Conservation (phyloP, 2,888 invertebrate species). For the Craniophora ligustri region DNA sequence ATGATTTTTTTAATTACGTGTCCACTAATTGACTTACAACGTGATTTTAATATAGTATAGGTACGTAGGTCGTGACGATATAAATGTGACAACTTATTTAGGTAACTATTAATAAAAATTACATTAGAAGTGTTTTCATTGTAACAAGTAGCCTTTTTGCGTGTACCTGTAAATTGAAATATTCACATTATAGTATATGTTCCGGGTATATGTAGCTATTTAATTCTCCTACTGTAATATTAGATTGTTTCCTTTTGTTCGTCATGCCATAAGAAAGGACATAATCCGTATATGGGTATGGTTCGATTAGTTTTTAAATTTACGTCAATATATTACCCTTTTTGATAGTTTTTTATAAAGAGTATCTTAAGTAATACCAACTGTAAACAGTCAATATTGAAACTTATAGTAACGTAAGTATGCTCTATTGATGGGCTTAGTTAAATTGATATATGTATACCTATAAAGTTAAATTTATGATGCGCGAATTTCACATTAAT, state of each 20-base stretch:
- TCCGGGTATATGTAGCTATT: background rate
- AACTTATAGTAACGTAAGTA: too few species aligned
- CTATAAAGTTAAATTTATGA: too few species aligned
- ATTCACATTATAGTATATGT: constrained; percentile 5
- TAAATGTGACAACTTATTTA: constrained; percentile 38
- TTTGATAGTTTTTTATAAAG: too few species aligned
- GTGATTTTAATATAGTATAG: constrained; percentile 13
- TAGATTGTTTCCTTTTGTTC: too few species aligned
- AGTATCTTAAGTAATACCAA: constrained; percentile 17
- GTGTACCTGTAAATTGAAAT: constrained; percentile 13
- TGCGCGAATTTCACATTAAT: too few species aligned
- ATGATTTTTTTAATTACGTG: constrained; percentile 18
- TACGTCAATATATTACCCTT: too few species aligned
- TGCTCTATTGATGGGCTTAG: too few species aligned
- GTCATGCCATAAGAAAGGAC: background rate
- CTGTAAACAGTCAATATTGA: constrained; percentile 8
- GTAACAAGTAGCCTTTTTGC: constrained; percentile 19
- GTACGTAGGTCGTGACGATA: constrained; percentile 5
- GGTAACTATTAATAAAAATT: constrained; percentile 4
- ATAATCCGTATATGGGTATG: too few species aligned
- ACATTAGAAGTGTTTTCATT: constrained; percentile 6
- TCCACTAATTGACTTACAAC: constrained; percentile 25
- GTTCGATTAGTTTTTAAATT: too few species aligned
- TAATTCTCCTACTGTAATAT: too few species aligned
- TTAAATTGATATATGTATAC: too few species aligned